Evolutionary conservation across 2,797 vertebrate species (phyloP).

Genomic region (Rousettus madagascariensis): DNA sequence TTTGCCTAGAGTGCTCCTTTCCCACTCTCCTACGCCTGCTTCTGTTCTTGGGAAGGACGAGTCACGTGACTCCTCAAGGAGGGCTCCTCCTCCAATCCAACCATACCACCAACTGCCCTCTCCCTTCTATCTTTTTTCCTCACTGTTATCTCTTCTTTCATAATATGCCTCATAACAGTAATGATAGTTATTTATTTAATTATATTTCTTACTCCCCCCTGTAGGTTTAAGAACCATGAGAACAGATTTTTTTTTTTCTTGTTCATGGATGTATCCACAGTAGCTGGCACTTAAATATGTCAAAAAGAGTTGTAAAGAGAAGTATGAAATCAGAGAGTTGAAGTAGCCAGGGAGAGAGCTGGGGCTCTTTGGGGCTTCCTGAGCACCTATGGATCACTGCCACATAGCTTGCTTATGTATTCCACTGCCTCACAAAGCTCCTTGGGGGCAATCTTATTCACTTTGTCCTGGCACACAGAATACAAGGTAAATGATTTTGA

Average conservation of each 20-base stretch:
- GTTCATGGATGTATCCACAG: background rate
- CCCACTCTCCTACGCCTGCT: background rate
- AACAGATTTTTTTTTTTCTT: background rate
- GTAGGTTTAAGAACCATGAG: background rate
- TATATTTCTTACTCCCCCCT: constrained; percentile 1
- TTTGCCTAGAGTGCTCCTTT: background rate
- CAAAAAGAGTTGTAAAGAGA: background rate
- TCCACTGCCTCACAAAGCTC: background rate
- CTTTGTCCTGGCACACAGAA: background rate
- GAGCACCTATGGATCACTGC: background rate
- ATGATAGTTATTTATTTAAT: background rate
- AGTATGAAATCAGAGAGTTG: background rate
- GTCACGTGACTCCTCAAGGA: background rate
- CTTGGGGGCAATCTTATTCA: background rate
- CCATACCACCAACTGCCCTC: background rate
- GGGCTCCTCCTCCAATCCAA: background rate
- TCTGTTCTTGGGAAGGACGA: background rate
- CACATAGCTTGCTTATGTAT: background rate
- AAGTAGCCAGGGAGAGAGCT: background rate
- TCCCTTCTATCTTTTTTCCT: background rate
- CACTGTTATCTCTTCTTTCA: background rate
- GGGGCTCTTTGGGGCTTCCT: background rate
- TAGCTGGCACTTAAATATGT: background rate
- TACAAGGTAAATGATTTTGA: background rate
- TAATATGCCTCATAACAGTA: background rate